Evolutionary conservation across 2,113 vertebrate genomes (phyloP).

Genomic region (Misgurnus mizolepis): DNA sequence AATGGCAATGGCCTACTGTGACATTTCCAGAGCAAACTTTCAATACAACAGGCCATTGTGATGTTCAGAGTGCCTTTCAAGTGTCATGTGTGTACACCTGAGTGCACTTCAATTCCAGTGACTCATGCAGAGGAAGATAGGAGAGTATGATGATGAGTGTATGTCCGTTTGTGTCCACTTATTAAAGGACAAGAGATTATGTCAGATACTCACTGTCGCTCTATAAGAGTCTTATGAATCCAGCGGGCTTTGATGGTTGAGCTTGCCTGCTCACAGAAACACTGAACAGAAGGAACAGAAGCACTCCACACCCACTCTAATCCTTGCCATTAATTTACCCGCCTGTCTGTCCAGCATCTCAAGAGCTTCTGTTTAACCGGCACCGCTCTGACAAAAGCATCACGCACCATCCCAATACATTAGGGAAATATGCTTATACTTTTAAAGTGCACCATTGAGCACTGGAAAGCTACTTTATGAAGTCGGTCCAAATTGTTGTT

Average conservation of each 20-base stretch:
- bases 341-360: conserved; percentile 53
- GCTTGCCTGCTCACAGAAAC: conserved; percentile 22
- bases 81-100: background rate
- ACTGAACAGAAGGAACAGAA: conserved; percentile 30
- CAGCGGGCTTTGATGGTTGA: conserved; percentile 48
- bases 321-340: conserved; percentile 58
- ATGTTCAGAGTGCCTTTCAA: background rate
- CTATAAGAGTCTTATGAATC: conserved; percentile 6
- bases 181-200: conserved; percentile 4
- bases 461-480: background rate
- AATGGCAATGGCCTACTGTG: background rate
- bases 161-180: conserved; percentile 7
- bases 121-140: conserved; percentile 16
- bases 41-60: background rate
- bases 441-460: conserved; percentile 45
- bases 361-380: conserved; percentile 55
- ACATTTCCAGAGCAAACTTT: background rate
- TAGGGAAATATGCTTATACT: conserved; percentile 34
- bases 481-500: conserved; percentile 2
- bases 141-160: background rate
- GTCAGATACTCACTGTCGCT: background rate
- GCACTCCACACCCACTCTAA: conserved; percentile 62
- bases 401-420: conserved; percentile 24
- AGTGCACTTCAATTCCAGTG: background rate
- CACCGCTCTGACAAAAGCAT: conserved; percentile 26